A percentile compares a stretch with the other conserved stretches of the same genome.
Conservation (phyloP, 2,888 invertebrate genomes). For the Ypsolopha scabrella region DNA sequence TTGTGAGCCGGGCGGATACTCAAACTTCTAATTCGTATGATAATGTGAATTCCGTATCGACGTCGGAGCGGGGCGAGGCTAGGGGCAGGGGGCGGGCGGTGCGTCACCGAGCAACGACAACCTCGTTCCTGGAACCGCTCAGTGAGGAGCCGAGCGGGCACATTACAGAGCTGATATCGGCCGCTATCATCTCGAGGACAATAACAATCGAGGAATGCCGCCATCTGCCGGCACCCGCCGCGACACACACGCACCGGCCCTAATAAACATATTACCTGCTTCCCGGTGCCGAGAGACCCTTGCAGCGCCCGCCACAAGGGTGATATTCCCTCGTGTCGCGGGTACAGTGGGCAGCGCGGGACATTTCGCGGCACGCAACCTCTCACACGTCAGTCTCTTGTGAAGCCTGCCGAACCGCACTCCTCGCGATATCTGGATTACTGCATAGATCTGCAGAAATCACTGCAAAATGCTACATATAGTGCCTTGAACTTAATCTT, state of each 20-base stretch:
- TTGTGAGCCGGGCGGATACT: neutral
- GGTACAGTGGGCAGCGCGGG: neutral
- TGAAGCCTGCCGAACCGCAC: no score
- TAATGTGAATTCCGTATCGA: neutral
- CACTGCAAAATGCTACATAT: no score
- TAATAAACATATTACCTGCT: slow-evolving; percentile 27
- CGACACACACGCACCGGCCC: slow-evolving; percentile 9
- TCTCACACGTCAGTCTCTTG: no score
- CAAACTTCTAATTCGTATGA: neutral
- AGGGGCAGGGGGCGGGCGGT: neutral
- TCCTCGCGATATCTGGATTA: no score
- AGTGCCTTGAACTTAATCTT: no score
- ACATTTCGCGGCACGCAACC: no score
- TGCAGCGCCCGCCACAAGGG: neutral
- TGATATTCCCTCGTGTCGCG: neutral
- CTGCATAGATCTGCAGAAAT: no score
- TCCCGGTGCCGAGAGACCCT: neutral
- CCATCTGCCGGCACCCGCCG: slow-evolving; percentile 28
- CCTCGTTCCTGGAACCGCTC: slow-evolving; percentile 19
- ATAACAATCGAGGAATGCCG: slow-evolving; percentile 4
- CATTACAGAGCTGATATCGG: slow-evolving; percentile 42
- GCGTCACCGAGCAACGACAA: neutral
- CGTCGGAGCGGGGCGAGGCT: neutral
- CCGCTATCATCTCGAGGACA: slow-evolving; percentile 1
- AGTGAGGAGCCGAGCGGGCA: slow-evolving; percentile 18